Base-by-base conservation (phyloP, 2,113 vertebrate genomes). In the Rhynchopsitta pachyrhyncha region DNA sequence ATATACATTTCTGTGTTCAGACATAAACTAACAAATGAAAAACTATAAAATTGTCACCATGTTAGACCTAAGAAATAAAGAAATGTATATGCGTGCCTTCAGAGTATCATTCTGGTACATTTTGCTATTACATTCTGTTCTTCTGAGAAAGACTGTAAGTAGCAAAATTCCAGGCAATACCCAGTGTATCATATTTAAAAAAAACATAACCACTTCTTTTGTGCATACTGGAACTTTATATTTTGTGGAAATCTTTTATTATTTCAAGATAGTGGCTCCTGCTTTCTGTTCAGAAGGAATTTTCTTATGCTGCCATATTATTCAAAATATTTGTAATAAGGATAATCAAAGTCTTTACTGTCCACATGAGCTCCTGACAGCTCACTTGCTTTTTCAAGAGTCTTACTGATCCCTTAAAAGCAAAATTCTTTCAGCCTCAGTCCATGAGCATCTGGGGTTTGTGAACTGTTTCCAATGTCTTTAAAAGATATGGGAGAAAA, bases 251-350 rank as follows among this genome's bases (percentile, higher is more conserved):
- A 76, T 71, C 31, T 62, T 83, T 81, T 60, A 60, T 64, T 90
- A 52, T 88, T 89, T 78, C 66, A 82, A 87, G 77, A 82, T 8
- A 82, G 39, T 28, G 75, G 11, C 44, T 86, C n/a, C 49, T 49
- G 20, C 33, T 68, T 91, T 82, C 52, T 20, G 27, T 71, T 88
- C 69, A 68, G 92, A 90, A 63, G 2, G 19, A 23, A 14, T 57
- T 68, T 80, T 80, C 81, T 50, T 22, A 53, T 50, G 7, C 18
- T 84, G 55, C 23, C 17, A 62, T 79, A 39, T 53, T 86, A 50
- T 63, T 84, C 2, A 91, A 95, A 92, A 68, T 93, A 79, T 60
- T 92, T 81, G 18, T 88, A 81, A 84, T 88, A 89, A 71, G 16
- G 42, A 15, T 81, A 82, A 84, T 57, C 16, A 42, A 97, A 78